A percentile compares a stretch with the other conserved stretches of the same genome.
These are phyloP conservation scores for Eupelmus urozonus DNA, from an alignment of 2,888 invertebrate genomes.

Conservation along the genomic window DNA sequence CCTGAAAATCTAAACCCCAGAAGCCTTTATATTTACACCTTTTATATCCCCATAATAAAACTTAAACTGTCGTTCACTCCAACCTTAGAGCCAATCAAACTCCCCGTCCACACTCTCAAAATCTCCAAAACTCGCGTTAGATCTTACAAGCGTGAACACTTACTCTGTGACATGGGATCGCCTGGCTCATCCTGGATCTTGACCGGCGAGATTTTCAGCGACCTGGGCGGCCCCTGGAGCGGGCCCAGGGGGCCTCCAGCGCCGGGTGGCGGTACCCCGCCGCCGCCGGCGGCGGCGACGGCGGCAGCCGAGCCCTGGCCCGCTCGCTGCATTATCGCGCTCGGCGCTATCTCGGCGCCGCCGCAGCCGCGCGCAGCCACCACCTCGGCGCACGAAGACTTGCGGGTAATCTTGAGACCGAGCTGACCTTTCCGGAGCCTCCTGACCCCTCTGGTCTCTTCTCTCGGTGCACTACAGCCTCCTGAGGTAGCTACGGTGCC, in stretches of 20 bases:
- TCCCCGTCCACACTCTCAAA: no score
- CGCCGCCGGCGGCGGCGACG: slow-evolving; percentile 71
- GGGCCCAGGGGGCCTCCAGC: slow-evolving; percentile 72
- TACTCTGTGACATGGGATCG: slow-evolving; percentile 74
- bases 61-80: no score
- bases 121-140: no score
- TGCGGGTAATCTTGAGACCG: slow-evolving; percentile 72
- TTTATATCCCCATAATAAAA: no score
- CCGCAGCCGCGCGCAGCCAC: slow-evolving; percentile 67
- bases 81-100: no score
- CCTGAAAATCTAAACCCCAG: no score
- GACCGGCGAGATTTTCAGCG: slow-evolving; percentile 75
- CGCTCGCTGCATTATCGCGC: slow-evolving; percentile 61
- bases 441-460: background rate
- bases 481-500: no score
- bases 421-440: background rate
- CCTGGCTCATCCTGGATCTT: slow-evolving; percentile 73
- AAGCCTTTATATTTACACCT: no score
- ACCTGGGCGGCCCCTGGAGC: slow-evolving; percentile 75
- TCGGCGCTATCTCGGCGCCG: slow-evolving; percentile 72
- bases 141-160: no score
- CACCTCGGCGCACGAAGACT: slow-evolving; percentile 68
- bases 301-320: slow-evolving; percentile 72
- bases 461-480: no score
- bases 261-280: slow-evolving; percentile 74